Base-by-base conservation (phyloP, 2,797 vertebrate species). In the Myotis vivesi region DNA sequence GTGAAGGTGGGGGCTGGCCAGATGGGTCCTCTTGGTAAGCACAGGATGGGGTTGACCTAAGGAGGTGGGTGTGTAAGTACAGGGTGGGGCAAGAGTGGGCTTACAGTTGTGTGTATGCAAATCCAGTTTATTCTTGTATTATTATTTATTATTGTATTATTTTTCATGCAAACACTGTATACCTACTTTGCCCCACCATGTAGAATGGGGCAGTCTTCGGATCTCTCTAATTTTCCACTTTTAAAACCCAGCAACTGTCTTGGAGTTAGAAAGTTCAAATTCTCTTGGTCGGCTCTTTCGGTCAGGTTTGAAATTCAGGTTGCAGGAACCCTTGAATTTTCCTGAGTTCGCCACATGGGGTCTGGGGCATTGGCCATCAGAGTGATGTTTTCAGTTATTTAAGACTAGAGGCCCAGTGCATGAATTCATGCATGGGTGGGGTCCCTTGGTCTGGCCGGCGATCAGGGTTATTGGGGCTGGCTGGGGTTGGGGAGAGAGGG, bases 351-450 rank as follows among this genome's bases (percentile, higher is more conserved):
- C 49, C 41, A 30, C 23, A 12, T 75, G 19, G 16, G 36, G 33
- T 25, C 62, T 51, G 16, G 16, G 51, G 25, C 9, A 1, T 0
- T 87, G 76, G 33, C 69, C 51, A 68, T 46, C 28, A 51, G 38
- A 46, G 8, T 4, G n/a, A 91, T 83, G 90, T 85, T 95, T 95
- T 92, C 68, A 69, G 68, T 94, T 86, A 92, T 33, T 88, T 49
- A 94, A 93, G 85, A 62, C 59, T 62, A 62, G 59, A 62, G 6
- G 59, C 59, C 12, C 2, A 2, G 28, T 62, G 59, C 59, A 30
- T 0, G 6, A 62, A 62, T 15, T 62, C 13, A 62, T 62, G 59
- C 59, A 30, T 28, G 1, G 28, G 59, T 62, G 59, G 59, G 59
- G 30, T 30, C 6, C 59, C 59, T 62, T 0, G 28, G 59, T 6